phyloP scores from a whole-genome alignment of 1,140 invertebrate species.

The Venturia canescens region DNA sequence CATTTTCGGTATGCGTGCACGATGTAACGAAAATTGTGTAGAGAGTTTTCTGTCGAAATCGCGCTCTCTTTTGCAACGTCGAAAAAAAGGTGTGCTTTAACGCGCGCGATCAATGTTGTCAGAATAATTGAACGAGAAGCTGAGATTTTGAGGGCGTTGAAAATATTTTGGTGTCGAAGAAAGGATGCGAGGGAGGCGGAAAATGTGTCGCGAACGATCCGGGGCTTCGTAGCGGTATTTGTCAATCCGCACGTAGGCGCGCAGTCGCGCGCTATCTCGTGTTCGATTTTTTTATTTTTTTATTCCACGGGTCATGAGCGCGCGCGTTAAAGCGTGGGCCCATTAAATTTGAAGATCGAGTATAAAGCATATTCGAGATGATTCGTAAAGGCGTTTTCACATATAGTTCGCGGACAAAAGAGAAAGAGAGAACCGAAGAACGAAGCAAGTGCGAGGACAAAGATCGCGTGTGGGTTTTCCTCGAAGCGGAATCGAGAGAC shows the following conservation, averaged over 20 bases:
- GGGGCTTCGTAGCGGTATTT: not conserved
- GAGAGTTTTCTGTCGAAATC: not conserved
- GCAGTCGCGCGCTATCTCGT: not conserved
- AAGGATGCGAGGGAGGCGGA: not conserved
- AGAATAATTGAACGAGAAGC: not conserved
- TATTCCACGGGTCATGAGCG: too few relatives aligned
- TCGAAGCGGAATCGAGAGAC: slow-evolving; percentile 19
- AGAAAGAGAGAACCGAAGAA: not conserved
- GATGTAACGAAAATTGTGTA: not conserved
- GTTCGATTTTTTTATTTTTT: not conserved
- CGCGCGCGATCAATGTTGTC: too few relatives aligned
- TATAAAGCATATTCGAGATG: not conserved
- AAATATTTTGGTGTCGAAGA: slow-evolving; percentile 1
- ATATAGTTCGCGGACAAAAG: not conserved
- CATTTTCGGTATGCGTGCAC: too few relatives aligned
- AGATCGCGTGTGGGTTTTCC: slow-evolving; percentile 27
- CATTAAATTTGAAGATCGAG: too few relatives aligned
- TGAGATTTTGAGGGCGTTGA: not conserved
- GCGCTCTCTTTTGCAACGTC: too few relatives aligned
- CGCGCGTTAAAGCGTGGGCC: too few relatives aligned
- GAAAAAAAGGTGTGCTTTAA: too few relatives aligned
- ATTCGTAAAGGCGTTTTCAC: not conserved
- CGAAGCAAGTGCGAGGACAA: not conserved
- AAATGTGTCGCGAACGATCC: not conserved
- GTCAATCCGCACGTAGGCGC: not conserved